These are phyloP conservation scores for Pogonognathellus flavescens DNA, from an alignment of 1,140 invertebrate species.

Conservation along the genomic window DNA sequence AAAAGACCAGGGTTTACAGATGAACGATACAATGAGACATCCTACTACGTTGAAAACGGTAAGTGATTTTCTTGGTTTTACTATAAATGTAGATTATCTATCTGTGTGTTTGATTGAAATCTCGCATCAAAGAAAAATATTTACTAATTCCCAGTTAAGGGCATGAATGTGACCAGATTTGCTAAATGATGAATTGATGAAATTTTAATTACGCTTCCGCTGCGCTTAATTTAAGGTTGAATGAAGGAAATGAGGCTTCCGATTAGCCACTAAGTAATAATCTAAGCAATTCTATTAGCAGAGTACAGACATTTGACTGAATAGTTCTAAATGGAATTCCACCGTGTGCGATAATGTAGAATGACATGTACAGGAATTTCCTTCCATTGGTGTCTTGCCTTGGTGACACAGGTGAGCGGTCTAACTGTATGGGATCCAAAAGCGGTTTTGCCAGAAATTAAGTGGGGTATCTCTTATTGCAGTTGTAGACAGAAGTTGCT, in stretches of 20 bases:
- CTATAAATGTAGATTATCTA: not conserved
- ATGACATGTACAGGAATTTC: conserved; percentile 36
- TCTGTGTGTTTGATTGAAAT: not conserved
- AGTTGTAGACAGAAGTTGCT: not conserved
- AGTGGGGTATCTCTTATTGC: not conserved
- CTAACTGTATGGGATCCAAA: conserved; percentile 30
- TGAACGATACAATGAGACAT: conserved; percentile 93
- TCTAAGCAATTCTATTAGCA: conserved; percentile 6
- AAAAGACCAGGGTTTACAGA: conserved; percentile 93
- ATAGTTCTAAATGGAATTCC: not conserved
- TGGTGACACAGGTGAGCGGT: conserved; percentile 37
- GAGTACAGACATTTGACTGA: conserved; percentile 4
- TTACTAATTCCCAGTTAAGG: not conserved
- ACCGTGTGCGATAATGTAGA: conserved; percentile 8
- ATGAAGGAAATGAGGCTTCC: conserved; percentile 10
- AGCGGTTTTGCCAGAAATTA: conserved; percentile 27
- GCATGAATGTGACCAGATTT: conserved; percentile 23
- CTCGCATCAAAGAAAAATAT: not conserved
- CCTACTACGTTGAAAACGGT: conserved; percentile 98
- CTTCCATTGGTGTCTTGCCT: conserved; percentile 25
- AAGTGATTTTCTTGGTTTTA: conserved; percentile 69
- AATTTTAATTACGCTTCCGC: conserved; percentile 27
- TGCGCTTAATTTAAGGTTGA: not conserved
- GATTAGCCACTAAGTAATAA: conserved; percentile 2
- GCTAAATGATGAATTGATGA: conserved; percentile 43